Conservation (phyloP, 1,140 invertebrate genomes). For the Paramacrobiotus metropolitanus region DNA sequence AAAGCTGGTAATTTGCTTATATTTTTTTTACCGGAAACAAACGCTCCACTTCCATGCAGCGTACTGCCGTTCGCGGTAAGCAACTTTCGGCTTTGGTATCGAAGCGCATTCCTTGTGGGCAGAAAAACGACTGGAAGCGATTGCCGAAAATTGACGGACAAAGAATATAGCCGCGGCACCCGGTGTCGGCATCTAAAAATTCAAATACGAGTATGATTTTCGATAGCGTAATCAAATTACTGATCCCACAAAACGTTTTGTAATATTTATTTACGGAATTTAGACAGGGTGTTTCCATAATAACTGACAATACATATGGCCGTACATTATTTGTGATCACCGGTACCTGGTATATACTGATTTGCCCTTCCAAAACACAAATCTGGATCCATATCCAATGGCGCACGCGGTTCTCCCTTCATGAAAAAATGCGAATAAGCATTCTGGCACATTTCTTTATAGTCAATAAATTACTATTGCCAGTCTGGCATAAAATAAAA, state of each 20-base stretch:
- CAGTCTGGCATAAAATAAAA: too few relatives aligned
- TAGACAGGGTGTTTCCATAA: too few relatives aligned
- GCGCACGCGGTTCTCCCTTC: background rate
- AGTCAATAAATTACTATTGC: too few relatives aligned
- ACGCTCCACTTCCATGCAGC: background rate
- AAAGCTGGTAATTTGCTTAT: too few relatives aligned
- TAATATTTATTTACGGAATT: too few relatives aligned
- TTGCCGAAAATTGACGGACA: background rate
- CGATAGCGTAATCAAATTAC: too few relatives aligned
- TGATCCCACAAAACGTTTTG: too few relatives aligned
- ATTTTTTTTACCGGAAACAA: background rate
- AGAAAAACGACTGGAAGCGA: background rate
- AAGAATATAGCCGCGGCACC: background rate
- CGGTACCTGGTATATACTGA: background rate
- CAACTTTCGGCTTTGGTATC: background rate
- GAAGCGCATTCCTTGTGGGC: background rate
- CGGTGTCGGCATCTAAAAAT: background rate
- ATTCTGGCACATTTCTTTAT: too few relatives aligned
- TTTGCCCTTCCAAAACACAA: background rate
- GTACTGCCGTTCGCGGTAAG: background rate
- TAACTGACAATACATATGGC: too few relatives aligned
- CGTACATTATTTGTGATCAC: too few relatives aligned
- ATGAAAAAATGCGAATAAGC: too few relatives aligned
- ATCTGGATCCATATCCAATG: conserved; percentile 1
- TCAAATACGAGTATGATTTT: too few relatives aligned